phyloP scores from a whole-genome alignment of 1,140 invertebrate species.

The Drosophila punjabiensis region DNA sequence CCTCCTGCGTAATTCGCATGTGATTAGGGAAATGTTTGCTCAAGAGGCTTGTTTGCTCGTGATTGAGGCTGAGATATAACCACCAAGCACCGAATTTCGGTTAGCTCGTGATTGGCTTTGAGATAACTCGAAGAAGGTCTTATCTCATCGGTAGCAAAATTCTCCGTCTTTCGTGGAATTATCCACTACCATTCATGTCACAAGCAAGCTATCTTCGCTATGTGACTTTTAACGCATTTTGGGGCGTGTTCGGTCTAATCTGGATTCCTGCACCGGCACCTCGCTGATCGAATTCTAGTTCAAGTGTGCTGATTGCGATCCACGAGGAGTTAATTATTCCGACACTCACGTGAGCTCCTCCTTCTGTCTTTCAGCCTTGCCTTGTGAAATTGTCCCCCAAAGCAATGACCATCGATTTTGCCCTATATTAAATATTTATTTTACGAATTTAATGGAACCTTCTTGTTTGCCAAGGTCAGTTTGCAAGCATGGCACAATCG shows the following conservation, averaged over 20 bases:
- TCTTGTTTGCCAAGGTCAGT: slow-evolving; percentile 29
- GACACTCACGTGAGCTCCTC: slow-evolving; percentile 29
- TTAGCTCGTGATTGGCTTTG: slow-evolving; percentile 25
- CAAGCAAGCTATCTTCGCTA: slow-evolving; percentile 7
- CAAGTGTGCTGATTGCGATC: slow-evolving; percentile 29
- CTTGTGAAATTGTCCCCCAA: slow-evolving; percentile 23
- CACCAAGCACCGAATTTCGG: slow-evolving; percentile 14
- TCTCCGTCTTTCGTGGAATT: slow-evolving; percentile 30
- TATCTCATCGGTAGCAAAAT: slow-evolving; percentile 34
- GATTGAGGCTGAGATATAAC: slow-evolving; percentile 19
- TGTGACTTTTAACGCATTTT: slow-evolving; percentile 30
- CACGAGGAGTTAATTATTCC: slow-evolving; percentile 7
- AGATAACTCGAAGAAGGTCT: slow-evolving; percentile 25
- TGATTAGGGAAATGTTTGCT: slow-evolving; percentile 37
- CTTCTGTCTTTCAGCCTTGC: slow-evolving; percentile 1
- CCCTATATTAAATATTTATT: neutral
- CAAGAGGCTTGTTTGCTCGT: slow-evolving; percentile 31
- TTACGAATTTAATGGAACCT: slow-evolving; percentile 13
- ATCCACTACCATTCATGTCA: slow-evolving; percentile 17
- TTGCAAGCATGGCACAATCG: slow-evolving; percentile 24
- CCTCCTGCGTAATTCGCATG: slow-evolving; percentile 26
- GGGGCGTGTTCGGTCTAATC: slow-evolving; percentile 14
- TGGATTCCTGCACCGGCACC: slow-evolving; percentile 5
- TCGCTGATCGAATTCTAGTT: slow-evolving; percentile 8
- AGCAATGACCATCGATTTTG: neutral